phyloP scores from a whole-genome alignment of 2,888 invertebrate genomes.

The Bugulina stolonifera region DNA sequence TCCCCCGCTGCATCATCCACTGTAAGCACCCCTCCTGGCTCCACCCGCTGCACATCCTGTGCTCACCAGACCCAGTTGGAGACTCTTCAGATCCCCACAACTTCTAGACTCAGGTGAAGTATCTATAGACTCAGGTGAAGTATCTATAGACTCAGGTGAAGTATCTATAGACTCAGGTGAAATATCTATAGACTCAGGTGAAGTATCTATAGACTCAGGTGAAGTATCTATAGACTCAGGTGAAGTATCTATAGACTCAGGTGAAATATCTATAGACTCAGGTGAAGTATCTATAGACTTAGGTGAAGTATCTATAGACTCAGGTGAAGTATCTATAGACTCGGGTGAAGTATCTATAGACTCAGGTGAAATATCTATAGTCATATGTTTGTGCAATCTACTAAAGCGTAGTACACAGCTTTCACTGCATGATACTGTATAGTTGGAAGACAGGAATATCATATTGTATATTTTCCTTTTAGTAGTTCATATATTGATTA shows the following conservation, averaged over 20 bases:
- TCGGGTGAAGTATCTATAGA: background rate
- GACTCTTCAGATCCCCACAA: background rate
- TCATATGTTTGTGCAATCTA: too few relatives aligned
- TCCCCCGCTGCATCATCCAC: too few relatives aligned
- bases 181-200: background rate
- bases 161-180: background rate
- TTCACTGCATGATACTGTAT: too few relatives aligned
- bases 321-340: background rate
- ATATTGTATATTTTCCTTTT: too few relatives aligned
- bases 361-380: background rate
- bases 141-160: background rate
- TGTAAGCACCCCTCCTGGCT: background rate
- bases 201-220: background rate
- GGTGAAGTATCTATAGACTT: background rate
- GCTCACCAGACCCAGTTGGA: background rate
- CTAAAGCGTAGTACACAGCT: too few relatives aligned
- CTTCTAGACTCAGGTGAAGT: background rate
- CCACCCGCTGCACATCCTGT: background rate
- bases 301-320: background rate
- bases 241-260: background rate
- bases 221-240: background rate
- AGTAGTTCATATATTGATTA: too few relatives aligned
- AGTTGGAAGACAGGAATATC: too few relatives aligned
- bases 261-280: background rate
- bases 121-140: background rate